Evolutionary conservation across 2,888 invertebrate species (phyloP).

Genomic region (Tetranychus truncatus): DNA sequence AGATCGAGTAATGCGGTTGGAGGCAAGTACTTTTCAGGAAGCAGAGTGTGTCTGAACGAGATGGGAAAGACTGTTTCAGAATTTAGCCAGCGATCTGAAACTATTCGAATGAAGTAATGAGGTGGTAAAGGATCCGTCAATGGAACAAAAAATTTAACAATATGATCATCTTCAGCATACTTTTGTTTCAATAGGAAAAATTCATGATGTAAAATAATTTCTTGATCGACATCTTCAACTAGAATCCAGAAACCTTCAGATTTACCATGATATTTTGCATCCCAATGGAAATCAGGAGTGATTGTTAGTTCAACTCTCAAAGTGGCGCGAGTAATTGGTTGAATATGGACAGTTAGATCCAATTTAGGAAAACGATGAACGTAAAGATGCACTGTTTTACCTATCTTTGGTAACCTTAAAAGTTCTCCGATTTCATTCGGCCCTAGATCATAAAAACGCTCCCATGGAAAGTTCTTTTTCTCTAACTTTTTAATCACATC

Average conservation of each 20-base stretch:
- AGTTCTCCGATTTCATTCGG: conserved; percentile 93
- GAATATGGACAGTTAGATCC: conserved; percentile 87
- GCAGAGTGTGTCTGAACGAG: conserved; percentile 83
- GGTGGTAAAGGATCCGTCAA: conserved; percentile 96
- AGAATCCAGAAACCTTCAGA: conserved; percentile 47
- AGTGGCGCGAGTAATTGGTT: conserved; percentile 76
- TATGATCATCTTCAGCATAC: conserved; percentile 81
- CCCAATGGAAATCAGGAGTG: conserved; percentile 98
- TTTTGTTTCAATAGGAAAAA: conserved; percentile 78
- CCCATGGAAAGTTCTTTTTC: conserved; percentile 55
- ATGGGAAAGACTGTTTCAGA: conserved; percentile 90
- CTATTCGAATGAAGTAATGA: conserved; percentile 67
- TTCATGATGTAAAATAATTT: conserved; percentile 72
- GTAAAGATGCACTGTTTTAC: conserved; percentile 86
- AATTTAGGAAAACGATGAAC: conserved; percentile 92
- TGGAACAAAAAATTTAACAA: conserved; percentile 92
- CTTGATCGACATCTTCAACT: conserved; percentile 44
- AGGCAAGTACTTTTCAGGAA: conserved; percentile 94
- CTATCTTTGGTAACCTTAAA: conserved; percentile 69
- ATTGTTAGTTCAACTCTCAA: conserved; percentile 86
- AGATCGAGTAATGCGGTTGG: conserved; percentile 91
- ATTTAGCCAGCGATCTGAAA: conserved; percentile 45
- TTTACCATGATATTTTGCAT: conserved; percentile 65
- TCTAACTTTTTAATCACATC: conserved; percentile 92
- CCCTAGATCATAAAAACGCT: conserved; percentile 74